Evolutionary conservation across 2,888 invertebrate genomes (phyloP), one percentile per base, ranked within the genome.

Genomic region (Sarcophaga caerulescens): DNA sequence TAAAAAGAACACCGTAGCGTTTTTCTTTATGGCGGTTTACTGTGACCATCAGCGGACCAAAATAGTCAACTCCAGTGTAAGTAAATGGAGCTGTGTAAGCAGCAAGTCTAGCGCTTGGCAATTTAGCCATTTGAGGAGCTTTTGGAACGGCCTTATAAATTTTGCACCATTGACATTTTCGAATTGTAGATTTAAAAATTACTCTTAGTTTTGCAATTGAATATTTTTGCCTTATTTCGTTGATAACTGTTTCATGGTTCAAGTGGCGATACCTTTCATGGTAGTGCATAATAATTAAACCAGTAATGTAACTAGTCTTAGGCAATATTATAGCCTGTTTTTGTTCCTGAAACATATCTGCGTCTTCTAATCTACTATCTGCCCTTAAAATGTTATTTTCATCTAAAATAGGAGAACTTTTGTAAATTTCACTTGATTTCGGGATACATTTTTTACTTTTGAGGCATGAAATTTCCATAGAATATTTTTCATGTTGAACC

Each of bases 1-100:
- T 86, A 21, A 88, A 87, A 23, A 80, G 21, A 35, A 45, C 45
- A 5, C 85, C 87, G 44, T 85, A 84, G 2, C 79, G 59, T 80
- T 75, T 71, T 59, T 82, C 63, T 17, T 57, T 70, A 59, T 82
- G 75, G 45, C 76, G 76, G 25, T 65, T 71, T 4, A n/a, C n/a
- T n/a, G n/a, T n/a, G n/a, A n/a, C n/a, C n/a, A n/a, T n/a, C n/a
- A n/a, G n/a, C n/a, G n/a, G n/a, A n/a, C n/a, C n/a, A n/a, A n/a
- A n/a, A n/a, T n/a, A n/a, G n/a, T n/a, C n/a, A n/a, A n/a, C n/a
- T n/a, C n/a, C n/a, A 21, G 74, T 62, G 47, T 62, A 45, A 59
- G 23, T 70, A 21, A 68, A 47, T 19, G 70, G 47, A 17, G 78
- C 78, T 5, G 11, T 25, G 47, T 70, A 52, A 14, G 17, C 52